Base-by-base conservation (phyloP, 2,113 vertebrate genomes). In the Psilopsiagon aurifrons region DNA sequence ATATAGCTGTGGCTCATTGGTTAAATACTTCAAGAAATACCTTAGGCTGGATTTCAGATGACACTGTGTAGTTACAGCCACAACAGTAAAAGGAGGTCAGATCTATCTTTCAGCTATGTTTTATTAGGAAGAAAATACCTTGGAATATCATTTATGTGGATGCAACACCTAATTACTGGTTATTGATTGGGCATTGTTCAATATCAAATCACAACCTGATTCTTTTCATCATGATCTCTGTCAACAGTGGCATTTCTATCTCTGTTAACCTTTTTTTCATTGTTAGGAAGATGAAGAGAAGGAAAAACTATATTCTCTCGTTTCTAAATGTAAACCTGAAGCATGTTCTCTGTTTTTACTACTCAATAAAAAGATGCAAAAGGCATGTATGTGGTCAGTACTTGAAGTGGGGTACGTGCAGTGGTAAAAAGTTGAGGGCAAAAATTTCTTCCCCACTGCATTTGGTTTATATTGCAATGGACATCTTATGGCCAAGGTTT, bases 271-370 rank as follows among this genome's bases (percentile, higher is more conserved):
- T 27, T 64, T 88, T 17, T 66, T 60, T 60, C 13, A 23, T 29
- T 64, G 64, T 79, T 60, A 39, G 8, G 17, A 59, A n/a, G n/a
- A 9, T 83, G 33, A 67, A 47, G 39, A 75, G 20, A 46, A 68
- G 16, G 20, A n/a, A 39, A 3, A 83, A 64, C 5, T 43, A 13
- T 19, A 41, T 57, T 47, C 14, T 57, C 16, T 60, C 8, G 44
- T 29, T 86, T 84, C 27, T 74, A 76, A 76, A 52, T 68, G 25
- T 3, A 52, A 27, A 25, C 6, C 10, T 44, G 13, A 39, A 71
- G 11, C 0, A 0, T 22, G 20, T 63, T 78, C 17, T 71, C 39
- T 4, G 0, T 3, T 92, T 91, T 35, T 44, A 52, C 7, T 17
- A 9, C 10, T 33, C 1, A 4, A 59, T 59, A n/a, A 23, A n/a